phyloP scores from a whole-genome alignment of 1,140 invertebrate species.

The Saccostrea echinata region DNA sequence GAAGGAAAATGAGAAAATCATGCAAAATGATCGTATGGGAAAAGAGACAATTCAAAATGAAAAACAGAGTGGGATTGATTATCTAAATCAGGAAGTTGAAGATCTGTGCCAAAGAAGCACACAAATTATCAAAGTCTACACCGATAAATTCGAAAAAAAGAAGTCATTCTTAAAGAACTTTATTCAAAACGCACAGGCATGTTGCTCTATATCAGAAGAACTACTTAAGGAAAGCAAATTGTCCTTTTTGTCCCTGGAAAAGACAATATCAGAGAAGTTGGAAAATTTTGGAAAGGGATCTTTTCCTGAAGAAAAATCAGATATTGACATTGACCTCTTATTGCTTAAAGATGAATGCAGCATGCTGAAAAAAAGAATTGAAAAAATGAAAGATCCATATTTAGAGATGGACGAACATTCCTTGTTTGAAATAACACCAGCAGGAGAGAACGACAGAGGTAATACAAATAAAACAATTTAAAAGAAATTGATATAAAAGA shows the following conservation, averaged over 20 bases:
- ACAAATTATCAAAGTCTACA: neutral
- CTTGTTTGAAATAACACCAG: neutral
- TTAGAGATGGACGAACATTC: neutral
- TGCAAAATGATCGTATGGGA: neutral
- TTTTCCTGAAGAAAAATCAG: neutral
- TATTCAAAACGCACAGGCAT: neutral
- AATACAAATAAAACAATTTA: neutral
- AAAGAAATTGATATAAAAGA: neutral
- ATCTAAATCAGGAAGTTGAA: neutral
- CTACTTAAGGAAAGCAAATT: neutral
- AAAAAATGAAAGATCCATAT: neutral
- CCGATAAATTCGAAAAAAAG: neutral
- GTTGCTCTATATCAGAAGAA: slow-evolving; percentile 5
- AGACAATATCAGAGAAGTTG: neutral
- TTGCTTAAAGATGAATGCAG: neutral
- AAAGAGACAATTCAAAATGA: neutral
- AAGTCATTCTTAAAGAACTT: neutral
- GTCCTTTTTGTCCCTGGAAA: neutral
- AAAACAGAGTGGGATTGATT: neutral
- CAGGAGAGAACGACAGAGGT: neutral
- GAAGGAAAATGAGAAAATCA: neutral
- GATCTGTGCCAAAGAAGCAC: neutral
- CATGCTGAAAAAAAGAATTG: neutral
- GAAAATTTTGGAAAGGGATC: neutral
- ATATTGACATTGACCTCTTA: neutral